A percentile compares a stretch with the other conserved stretches of the same genome.
phyloP scores from a whole-genome alignment of 2,888 invertebrate species.

The Tetragonisca angustula region DNA sequence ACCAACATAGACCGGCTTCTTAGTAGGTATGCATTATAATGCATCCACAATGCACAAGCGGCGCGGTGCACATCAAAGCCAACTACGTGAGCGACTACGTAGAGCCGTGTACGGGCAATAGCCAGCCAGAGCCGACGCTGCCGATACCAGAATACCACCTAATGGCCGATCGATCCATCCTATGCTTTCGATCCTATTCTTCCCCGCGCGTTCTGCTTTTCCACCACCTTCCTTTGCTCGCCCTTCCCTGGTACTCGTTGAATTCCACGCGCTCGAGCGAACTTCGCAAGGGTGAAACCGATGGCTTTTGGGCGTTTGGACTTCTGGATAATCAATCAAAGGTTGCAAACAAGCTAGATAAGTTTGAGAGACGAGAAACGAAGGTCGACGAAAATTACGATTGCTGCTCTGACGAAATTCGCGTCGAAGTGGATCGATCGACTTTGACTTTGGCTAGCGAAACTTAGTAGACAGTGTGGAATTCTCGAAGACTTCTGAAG shows the following conservation, averaged over 20 bases:
- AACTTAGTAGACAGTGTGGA: not conserved
- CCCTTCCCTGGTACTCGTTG: not conserved
- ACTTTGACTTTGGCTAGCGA: no score
- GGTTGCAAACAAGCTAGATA: no score
- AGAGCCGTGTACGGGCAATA: conserved; percentile 64
- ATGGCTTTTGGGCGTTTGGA: no score
- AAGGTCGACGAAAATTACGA: not conserved
- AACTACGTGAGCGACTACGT: conserved; percentile 75
- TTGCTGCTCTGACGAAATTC: not conserved
- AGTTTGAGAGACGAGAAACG: no score
- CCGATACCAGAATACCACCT: conserved; percentile 62
- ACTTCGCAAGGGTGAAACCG: not conserved
- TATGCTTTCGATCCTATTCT: conserved; percentile 16
- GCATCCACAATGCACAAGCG: conserved; percentile 78
- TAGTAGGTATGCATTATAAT: conserved; percentile 80
- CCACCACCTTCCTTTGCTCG: conserved; percentile 32
- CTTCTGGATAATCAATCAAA: no score
- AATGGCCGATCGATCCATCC: conserved; percentile 67
- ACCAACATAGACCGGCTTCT: conserved; percentile 73
- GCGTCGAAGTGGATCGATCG: not conserved
- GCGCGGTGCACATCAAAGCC: conserved; percentile 81
- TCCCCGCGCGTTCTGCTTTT: conserved; percentile 35
- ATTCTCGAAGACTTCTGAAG: not conserved
- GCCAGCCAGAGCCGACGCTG: conserved; percentile 45
- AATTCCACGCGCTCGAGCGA: not conserved